Evolutionary conservation across 2,888 invertebrate genomes (phyloP).

Genomic region (Calameuta filiformis): DNA sequence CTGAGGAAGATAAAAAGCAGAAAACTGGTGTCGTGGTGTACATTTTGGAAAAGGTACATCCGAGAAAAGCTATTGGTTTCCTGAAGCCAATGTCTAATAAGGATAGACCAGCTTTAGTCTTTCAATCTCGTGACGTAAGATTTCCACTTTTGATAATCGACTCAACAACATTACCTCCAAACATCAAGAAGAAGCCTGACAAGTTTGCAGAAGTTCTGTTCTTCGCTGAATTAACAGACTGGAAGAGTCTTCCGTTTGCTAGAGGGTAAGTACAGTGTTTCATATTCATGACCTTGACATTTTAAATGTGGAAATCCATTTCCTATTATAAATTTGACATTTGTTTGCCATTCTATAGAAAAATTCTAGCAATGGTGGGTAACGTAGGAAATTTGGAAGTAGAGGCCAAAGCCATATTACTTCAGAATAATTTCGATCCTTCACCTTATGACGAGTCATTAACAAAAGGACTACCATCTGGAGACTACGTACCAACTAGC

Average conservation of each 20-base stretch:
- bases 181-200: conserved; percentile 63
- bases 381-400: conserved; percentile 79
- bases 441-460: conserved; percentile 78
- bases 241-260: conserved; percentile 75
- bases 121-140: conserved; percentile 83
- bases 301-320: neutral
- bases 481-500: conserved; percentile 65
- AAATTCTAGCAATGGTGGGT: conserved; percentile 78
- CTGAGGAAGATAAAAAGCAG: conserved; percentile 42
- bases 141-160: conserved; percentile 80
- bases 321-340: neutral
- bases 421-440: conserved; percentile 81
- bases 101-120: conserved; percentile 73
- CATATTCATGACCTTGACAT: neutral
- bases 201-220: conserved; percentile 74
- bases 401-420: conserved; percentile 84
- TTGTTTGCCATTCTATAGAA: conserved; percentile 50
- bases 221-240: conserved; percentile 77
- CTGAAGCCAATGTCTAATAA: conserved; percentile 72
- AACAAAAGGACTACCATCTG: conserved; percentile 56
- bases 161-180: conserved; percentile 18
- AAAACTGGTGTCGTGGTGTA: conserved; percentile 77
- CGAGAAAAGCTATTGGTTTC: conserved; percentile 79
- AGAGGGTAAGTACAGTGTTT: conserved; percentile 67
- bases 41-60: conserved; percentile 80